Evolutionary conservation across 2,888 invertebrate species (phyloP), one percentile per base, ranked within the genome.

Genomic region (Drosophila atripex): DNA sequence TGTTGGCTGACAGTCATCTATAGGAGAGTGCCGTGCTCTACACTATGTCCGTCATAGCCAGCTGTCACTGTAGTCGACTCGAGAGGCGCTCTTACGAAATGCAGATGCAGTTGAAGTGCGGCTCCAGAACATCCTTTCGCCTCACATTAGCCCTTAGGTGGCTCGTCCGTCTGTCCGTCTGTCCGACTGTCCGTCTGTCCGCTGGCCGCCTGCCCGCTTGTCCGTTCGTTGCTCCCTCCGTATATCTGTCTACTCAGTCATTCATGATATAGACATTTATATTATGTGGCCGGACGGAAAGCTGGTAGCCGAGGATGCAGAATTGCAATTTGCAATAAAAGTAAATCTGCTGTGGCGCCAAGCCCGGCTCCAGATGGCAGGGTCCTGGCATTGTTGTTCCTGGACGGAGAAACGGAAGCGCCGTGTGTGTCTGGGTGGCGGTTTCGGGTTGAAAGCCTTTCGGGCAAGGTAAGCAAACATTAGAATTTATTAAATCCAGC

Each of bases 401-500:
- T 8, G 28, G 28, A 16, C 7, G 9, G 8, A 39, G n/a, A 39
- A 16, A 16, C 7, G 16, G 9, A 16, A 16, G 9, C 9, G 18
- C 16, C 39, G 39, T 18, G 39, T 18, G 39, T 14, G 39, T 35
- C 25, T 55, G 50, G 56, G 57, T 61, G 73, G 80, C 47, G 75
- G 78, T 71, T 73, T 55, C 55, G 57, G 73, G 77, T 73, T 71
- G 76, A 82, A 79, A 87, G 87, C 76, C 83, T 79, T 85, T 82
- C 47, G 79, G 86, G 75, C 77, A 83, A 75, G 83, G 70, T 82
- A 82, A 86, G 86, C 84, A 87, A 85, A 87, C 88, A 85, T 86
- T 84, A 83, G 86, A 86, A 85, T 87, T 85, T 85, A 85, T 87
- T 83, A 85, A 85, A 86, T 79, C 76, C 77, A 77, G 69, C 83